Percentiles rank a stretch among this genome's conserved stretches.
These are phyloP conservation scores for Sthenelais limicola DNA, from an alignment of 2,888 invertebrate genomes.

Conservation along the genomic window DNA sequence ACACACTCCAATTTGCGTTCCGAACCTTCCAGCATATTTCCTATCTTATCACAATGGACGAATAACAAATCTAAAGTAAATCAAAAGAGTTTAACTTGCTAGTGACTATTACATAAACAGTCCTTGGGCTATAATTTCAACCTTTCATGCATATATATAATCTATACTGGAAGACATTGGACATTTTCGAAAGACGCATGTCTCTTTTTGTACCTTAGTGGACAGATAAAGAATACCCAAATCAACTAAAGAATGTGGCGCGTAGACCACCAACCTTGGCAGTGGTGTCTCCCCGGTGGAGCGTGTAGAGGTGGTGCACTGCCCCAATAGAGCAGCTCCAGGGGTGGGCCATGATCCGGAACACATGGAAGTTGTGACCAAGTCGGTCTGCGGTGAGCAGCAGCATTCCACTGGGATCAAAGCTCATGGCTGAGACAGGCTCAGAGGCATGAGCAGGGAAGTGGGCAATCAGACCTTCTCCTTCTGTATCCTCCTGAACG, in stretches of 20 bases:
- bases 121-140: no score
- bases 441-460: constrained; percentile 82
- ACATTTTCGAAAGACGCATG: no score
- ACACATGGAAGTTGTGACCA: constrained; percentile 96
- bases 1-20: no score
- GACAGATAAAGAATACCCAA: background rate
- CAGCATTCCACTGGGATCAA: constrained; percentile 91
- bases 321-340: constrained; percentile 86
- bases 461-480: constrained; percentile 75
- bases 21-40: no score
- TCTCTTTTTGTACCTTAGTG: no score
- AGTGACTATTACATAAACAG: no score
- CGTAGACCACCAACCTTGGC: constrained; percentile 82
- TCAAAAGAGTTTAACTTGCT: no score
- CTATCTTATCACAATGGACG: no score
- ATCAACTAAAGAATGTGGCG: background rate
- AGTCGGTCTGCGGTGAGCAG: constrained; percentile 91
- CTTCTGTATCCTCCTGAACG: constrained; percentile 76
- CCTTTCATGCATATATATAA: background rate
- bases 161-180: no score
- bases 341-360: constrained; percentile 93
- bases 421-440: constrained; percentile 88
- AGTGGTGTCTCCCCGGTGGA: constrained; percentile 95
- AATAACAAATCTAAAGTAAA: no score
- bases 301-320: constrained; percentile 89